A percentile compares a stretch with the other conserved stretches of the same genome.
Evolutionary conservation across 2,797 vertebrate genomes (phyloP).

Genomic region (Xiphophorus birchmanni): DNA sequence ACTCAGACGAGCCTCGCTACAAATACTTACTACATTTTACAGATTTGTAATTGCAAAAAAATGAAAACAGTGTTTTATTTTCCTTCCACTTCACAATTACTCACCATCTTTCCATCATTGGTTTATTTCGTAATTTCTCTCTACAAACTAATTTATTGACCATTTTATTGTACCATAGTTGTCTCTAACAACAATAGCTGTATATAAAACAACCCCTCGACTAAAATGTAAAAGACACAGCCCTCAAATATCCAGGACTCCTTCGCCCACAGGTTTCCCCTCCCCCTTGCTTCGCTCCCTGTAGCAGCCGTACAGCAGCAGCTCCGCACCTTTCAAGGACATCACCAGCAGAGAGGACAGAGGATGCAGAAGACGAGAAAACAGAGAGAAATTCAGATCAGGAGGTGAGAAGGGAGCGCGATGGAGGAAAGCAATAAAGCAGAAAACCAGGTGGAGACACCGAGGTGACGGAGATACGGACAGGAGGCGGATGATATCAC

Average conservation of each 20-base stretch:
- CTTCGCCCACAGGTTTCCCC: constrained; percentile 65
- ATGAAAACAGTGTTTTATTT: background rate
- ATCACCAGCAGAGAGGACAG: constrained; percentile 55
- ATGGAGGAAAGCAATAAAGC: constrained; percentile 14
- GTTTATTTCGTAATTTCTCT: constrained; percentile 1
- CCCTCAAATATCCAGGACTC: constrained; percentile 46
- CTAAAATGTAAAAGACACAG: constrained; percentile 24
- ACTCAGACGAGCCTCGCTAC: background rate
- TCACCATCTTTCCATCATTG: background rate
- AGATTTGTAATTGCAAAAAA: background rate
- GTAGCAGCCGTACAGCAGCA: constrained; percentile 68
- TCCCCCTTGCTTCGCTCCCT: constrained; percentile 58
- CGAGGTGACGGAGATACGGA: constrained; percentile 23
- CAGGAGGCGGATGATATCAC: constrained; percentile 23
- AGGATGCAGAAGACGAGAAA: constrained; percentile 20
- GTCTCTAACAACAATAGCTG: constrained; percentile 13
- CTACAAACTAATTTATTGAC: constrained; percentile 45
- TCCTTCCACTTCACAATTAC: background rate
- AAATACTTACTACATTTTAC: background rate
- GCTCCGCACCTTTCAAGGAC: constrained; percentile 77
- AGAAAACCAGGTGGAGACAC: constrained; percentile 31
- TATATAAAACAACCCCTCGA: constrained; percentile 25
- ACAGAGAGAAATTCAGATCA: constrained; percentile 23
- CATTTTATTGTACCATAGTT: constrained; percentile 33
- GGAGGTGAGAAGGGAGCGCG: constrained; percentile 17